Evolutionary conservation across 2,797 vertebrate species (phyloP), one percentile per base, ranked within the genome.

Genomic region (Phataginus tricuspis): DNA sequence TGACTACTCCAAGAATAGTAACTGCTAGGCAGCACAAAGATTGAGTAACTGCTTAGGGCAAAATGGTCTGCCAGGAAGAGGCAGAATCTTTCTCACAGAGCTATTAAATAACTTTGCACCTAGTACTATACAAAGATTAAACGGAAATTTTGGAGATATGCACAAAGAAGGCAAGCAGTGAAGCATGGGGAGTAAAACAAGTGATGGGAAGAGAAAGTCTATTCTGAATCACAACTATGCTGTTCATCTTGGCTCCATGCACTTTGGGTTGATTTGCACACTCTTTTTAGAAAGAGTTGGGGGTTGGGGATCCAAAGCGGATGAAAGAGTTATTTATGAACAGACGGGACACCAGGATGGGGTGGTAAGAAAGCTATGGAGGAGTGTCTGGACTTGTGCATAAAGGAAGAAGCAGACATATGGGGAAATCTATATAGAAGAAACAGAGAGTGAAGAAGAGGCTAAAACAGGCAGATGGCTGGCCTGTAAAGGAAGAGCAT

Each of bases 401-500:
- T 96, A 97, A 96, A 97, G 96, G 77, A 51, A 96, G 92, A 88
- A 96, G 96, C 96, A 96, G 97, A 98, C 97, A 98, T 96, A 97
- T 97, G 97, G 96, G 97, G 96, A 96, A 98, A 97, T 97, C 97
- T 98, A 97, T 98, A 96, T 92, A 97, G 97, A 97, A 98, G 96
- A 96, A 97, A 95, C 95, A 96, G 96, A 94, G 92, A 97, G 91
- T 92, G 95, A 96, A 96, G 97, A 96, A 90, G 95, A 75, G 96
- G 96, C 97, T 96, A 86, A 95, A 97, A 79, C 84, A 55, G 97
- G 97, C 96, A 98, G 97, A 98, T 97, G 97, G 96, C 68, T 31
- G 93, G 95, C 94, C 89, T 92, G 98, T 83, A 97, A 98, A 97
- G 97, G 98, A 97, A 97, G 93, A 97, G 91, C 97, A 96, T 96